Conservation (phyloP, 2,888 invertebrate species). For the Blastobasis adustella region DNA sequence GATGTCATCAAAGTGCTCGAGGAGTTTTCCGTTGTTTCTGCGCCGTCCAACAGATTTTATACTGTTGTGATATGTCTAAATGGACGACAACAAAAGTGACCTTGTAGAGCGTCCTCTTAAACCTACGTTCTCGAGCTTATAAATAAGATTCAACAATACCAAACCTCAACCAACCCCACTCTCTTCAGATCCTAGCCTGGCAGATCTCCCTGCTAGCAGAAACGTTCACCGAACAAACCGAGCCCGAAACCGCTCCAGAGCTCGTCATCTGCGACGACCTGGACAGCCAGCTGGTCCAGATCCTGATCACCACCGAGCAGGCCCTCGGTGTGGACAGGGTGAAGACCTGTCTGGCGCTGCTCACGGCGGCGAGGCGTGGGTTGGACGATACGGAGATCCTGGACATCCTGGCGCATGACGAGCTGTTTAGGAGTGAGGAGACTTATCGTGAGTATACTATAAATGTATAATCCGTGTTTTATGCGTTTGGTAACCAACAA, state of each 20-base stretch:
- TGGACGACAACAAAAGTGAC: too few species aligned
- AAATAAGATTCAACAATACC: too few species aligned
- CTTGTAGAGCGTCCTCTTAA: too few species aligned
- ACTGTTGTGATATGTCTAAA: too few species aligned
- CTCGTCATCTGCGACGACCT: slow-evolving; percentile 58
- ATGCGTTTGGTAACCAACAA: not conserved
- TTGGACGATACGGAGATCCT: slow-evolving; percentile 88
- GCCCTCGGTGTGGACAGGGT: slow-evolving; percentile 80
- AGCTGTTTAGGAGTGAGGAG: slow-evolving; percentile 76
- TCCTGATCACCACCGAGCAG: slow-evolving; percentile 80
- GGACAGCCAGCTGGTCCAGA: slow-evolving; percentile 77
- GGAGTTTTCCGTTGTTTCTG: too few species aligned
- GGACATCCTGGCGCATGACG: slow-evolving; percentile 79
- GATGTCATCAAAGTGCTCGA: too few species aligned
- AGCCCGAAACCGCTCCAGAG: slow-evolving; percentile 52
- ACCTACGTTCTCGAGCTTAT: too few species aligned
- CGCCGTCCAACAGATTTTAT: too few species aligned
- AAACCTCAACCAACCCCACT: not conserved
- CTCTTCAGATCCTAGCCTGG: slow-evolving; percentile 63
- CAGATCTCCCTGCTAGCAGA: slow-evolving; percentile 67
- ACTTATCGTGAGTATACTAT: slow-evolving; percentile 74
- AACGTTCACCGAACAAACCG: slow-evolving; percentile 57
- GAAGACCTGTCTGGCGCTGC: slow-evolving; percentile 79
- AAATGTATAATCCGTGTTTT: too few species aligned
- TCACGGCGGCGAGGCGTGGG: slow-evolving; percentile 85